phyloP scores from a whole-genome alignment of 2,888 invertebrate genomes.

The Lepeophtheirus nordmannii region DNA sequence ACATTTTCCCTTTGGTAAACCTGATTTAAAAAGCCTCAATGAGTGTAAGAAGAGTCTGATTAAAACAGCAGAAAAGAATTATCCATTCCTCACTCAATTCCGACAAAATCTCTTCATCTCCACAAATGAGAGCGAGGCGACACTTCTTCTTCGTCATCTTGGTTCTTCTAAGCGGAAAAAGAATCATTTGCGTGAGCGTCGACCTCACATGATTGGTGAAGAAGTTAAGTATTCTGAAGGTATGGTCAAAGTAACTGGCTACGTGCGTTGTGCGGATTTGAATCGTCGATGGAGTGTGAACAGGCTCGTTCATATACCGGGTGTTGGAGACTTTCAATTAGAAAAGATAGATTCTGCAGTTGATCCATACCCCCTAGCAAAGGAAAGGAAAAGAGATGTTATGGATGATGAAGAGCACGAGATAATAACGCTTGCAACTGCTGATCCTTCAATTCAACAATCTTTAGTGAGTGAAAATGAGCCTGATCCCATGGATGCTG shows the following conservation, averaged over 20 bases:
- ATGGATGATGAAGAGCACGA: constrained; percentile 22
- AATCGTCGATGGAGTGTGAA: constrained; percentile 61
- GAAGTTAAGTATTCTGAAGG: constrained; percentile 52
- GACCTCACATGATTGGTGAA: constrained; percentile 73
- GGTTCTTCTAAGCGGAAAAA: constrained; percentile 64
- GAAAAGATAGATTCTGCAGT: constrained; percentile 45
- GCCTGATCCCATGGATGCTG: constrained; percentile 62
- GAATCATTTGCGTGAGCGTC: constrained; percentile 55
- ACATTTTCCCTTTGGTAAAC: constrained; percentile 18
- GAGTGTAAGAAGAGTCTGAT: constrained; percentile 32
- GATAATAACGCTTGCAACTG: constrained; percentile 16
- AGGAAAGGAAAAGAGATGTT: constrained; percentile 11
- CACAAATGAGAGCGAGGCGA: constrained; percentile 31
- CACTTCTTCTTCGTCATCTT: constrained; percentile 57
- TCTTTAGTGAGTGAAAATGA: constrained; percentile 60
- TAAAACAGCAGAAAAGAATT: constrained; percentile 35
- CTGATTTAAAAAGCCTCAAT: constrained; percentile 32
- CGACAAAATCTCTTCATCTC: not conserved
- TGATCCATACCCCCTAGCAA: constrained; percentile 49
- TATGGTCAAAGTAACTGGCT: constrained; percentile 66
- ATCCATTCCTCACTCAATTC: constrained; percentile 24
- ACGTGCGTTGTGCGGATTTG: constrained; percentile 49
- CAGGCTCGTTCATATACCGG: constrained; percentile 72
- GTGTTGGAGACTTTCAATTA: constrained; percentile 86
- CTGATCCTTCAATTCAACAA: constrained; percentile 37